Evolutionary conservation across 2,113 vertebrate genomes (phyloP).

Genomic region (Oncorhynchus masou): DNA sequence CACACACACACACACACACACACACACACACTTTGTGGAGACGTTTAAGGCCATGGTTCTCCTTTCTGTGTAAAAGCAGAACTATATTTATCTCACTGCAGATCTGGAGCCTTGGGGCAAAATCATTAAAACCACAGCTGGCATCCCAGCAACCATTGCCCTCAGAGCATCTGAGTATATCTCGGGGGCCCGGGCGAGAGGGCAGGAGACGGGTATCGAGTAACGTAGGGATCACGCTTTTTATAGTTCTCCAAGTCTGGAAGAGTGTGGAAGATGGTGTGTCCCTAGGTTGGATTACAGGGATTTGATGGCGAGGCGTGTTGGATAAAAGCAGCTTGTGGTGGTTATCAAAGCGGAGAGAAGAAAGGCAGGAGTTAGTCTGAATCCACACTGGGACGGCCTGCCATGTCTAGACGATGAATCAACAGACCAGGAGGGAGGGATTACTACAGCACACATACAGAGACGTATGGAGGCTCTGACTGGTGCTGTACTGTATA

Average conservation of each 20-base stretch:
- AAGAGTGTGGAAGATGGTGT: conserved; percentile 33
- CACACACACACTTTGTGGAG: conserved; percentile 19
- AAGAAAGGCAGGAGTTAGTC: conserved; percentile 3
- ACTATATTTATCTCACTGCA: conserved; percentile 48
- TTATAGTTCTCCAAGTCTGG: conserved; percentile 14
- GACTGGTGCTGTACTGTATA: too few species aligned
- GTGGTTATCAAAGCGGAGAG: conserved; percentile 7
- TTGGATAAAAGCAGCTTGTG: conserved; percentile 41
- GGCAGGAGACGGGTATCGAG: background rate
- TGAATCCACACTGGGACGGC: background rate
- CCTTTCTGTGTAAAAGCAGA: conserved; percentile 35
- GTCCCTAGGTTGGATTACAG: conserved; percentile 55
- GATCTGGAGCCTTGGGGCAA: conserved; percentile 56
- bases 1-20: background rate
- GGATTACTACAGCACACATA: conserved; percentile 7
- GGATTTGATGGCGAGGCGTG: conserved; percentile 39
- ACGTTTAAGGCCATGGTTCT: conserved; percentile 28
- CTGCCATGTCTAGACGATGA: conserved; percentile 25
- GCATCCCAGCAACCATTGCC: conserved; percentile 51
- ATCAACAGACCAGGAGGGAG: conserved; percentile 28
- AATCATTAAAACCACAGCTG: conserved; percentile 74
- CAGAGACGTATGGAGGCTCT: too few species aligned
- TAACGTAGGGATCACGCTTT: conserved; percentile 1
- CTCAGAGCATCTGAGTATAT: conserved; percentile 48
- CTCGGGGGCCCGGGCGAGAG: conserved; percentile 38